These are phyloP conservation scores for Pyrgilauda ruficollis DNA, from an alignment of 2,113 vertebrate genomes.

Conservation along the genomic window DNA sequence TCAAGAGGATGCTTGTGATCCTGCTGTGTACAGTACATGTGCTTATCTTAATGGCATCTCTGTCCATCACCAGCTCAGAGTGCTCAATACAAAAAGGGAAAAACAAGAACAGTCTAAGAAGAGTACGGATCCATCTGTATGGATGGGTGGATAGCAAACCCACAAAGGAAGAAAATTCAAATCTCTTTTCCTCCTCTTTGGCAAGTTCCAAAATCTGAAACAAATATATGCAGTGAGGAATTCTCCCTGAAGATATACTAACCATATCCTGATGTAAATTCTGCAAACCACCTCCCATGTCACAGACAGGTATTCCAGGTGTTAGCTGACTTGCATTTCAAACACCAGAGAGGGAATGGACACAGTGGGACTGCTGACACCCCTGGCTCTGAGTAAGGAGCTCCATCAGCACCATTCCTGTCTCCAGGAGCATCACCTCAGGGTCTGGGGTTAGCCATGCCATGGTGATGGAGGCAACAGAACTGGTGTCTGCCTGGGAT, in stretches of 20 bases:
- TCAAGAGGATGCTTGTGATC: background rate
- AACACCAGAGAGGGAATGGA: background rate
- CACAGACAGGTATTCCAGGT: background rate
- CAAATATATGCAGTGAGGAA: background rate
- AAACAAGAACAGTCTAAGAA: background rate
- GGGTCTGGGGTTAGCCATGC: background rate
- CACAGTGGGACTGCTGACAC: background rate
- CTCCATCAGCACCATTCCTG: background rate
- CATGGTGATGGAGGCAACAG: background rate
- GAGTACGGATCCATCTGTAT: background rate
- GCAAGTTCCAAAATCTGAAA: background rate
- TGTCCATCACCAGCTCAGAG: background rate
- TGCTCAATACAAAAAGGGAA: background rate
- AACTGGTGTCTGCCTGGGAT: background rate
- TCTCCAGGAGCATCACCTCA: background rate
- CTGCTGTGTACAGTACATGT: background rate
- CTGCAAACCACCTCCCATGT: background rate
- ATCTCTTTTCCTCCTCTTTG: background rate
- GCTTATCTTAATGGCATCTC: background rate
- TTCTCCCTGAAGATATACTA: background rate
- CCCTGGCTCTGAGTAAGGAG: background rate
- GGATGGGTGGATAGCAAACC: background rate
- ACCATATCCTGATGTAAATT: background rate
- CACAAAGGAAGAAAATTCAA: background rate
- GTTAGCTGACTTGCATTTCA: background rate